Percentiles rank a stretch among this genome's conserved stretches.
Evolutionary conservation across 2,113 vertebrate species (phyloP).

Genomic region (Poeciliopsis prolifica): DNA sequence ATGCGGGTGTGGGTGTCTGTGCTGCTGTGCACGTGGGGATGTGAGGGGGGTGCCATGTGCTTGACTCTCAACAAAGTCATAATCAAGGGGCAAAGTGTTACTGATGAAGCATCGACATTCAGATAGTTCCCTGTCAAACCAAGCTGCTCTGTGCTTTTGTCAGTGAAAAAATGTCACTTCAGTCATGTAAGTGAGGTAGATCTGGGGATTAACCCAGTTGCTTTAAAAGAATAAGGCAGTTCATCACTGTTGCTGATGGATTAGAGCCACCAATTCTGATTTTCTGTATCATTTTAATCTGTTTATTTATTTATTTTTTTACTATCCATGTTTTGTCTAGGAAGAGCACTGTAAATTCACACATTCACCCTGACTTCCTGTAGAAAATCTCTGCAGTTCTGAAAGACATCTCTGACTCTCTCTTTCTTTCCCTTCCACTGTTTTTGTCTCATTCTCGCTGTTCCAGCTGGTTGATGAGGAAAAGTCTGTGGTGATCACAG

Average conservation of each 20-base stretch:
- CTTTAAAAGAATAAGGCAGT: conserved; percentile 37
- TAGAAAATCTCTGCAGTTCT: conserved; percentile 2
- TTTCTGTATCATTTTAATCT: conserved; percentile 16
- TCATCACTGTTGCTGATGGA: conserved; percentile 47
- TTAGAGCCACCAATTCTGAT: conserved; percentile 33
- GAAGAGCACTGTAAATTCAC: conserved; percentile 12
- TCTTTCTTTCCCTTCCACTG: neutral
- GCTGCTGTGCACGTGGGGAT: conserved; percentile 4
- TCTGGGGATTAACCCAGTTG: conserved; percentile 49
- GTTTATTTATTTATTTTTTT: neutral
- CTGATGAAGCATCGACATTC: conserved; percentile 34
- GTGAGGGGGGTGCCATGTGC: neutral
- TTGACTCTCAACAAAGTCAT: conserved; percentile 31
- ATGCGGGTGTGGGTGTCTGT: conserved; percentile 34
- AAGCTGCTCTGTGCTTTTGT: conserved; percentile 9
- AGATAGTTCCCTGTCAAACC: neutral
- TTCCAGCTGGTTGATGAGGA: conserved; percentile 89
- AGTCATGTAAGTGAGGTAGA: conserved; percentile 28
- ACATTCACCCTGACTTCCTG: neutral
- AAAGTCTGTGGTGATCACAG: conserved; percentile 84
- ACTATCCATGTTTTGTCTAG: neutral
- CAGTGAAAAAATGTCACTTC: conserved; percentile 11
- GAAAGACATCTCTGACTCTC: conserved; percentile 3
- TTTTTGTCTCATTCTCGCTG: conserved; percentile 5
- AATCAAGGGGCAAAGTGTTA: conserved; percentile 51